A percentile compares a stretch with the other conserved stretches of the same genome.
Conservation (phyloP, 2,888 invertebrate species). For the Pachydiplax longipennis region DNA sequence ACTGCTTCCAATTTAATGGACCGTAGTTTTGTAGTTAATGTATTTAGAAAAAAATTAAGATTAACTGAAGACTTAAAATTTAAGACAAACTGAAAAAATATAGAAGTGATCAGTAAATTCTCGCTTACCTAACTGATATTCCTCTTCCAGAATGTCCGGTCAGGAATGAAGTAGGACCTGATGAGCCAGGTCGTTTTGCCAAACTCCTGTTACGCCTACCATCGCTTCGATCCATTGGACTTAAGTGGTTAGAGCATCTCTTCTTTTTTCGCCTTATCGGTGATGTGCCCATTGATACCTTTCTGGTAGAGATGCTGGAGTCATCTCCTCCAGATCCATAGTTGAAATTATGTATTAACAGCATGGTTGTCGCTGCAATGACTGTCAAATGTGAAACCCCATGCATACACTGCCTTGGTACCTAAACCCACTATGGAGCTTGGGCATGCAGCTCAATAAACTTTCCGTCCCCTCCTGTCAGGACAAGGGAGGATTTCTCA, state of each 20-base stretch:
- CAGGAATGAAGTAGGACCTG: too few species aligned
- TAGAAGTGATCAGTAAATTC: too few species aligned
- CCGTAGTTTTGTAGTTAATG: too few species aligned
- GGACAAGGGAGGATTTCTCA: constrained; percentile 14
- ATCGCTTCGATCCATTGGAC: constrained; percentile 87
- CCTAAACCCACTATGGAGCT: neutral
- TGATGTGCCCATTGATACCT: constrained; percentile 84
- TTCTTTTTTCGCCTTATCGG: constrained; percentile 93
- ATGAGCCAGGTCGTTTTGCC: constrained; percentile 94
- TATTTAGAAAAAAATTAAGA: too few species aligned
- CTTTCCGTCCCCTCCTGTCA: constrained; percentile 40
- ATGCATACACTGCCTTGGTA: constrained; percentile 1
- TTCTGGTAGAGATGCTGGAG: constrained; percentile 83
- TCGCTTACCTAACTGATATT: too few species aligned
- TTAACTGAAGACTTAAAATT: too few species aligned
- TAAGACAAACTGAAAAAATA: too few species aligned
- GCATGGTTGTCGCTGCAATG: neutral
- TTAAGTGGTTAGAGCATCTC: constrained; percentile 93
- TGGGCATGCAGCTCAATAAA: constrained; percentile 1
- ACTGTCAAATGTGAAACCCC: constrained; percentile 8
- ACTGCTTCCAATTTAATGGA: too few species aligned
- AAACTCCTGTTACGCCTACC: constrained; percentile 89
- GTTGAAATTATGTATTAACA: neutral
- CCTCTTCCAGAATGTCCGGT: too few species aligned
- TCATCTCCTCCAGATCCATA: constrained; percentile 63